These are phyloP conservation scores for Caretta caretta DNA, from an alignment of 2,113 vertebrate species.

Conservation along the genomic window DNA sequence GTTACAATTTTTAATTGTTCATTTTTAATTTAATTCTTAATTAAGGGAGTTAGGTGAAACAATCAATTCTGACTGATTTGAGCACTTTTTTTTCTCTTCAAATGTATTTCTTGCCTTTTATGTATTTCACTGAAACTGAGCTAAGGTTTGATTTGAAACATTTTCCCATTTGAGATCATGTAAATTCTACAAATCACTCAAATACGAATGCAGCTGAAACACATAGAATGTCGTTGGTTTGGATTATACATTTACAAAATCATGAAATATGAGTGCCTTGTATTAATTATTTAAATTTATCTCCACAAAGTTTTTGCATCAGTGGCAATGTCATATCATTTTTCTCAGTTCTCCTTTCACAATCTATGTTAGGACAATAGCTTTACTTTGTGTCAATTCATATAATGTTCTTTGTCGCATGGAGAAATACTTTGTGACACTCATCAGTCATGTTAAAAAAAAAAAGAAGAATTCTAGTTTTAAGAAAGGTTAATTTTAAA, in stretches of 20 bases:
- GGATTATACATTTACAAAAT: slow-evolving; percentile 6
- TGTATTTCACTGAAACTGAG: not conserved
- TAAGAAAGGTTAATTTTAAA: not conserved
- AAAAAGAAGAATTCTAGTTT: not conserved
- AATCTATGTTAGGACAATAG: slow-evolving; percentile 14
- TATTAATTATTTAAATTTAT: not conserved
- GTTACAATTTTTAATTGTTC: not conserved
- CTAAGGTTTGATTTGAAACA: not conserved
- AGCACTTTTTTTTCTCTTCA: not conserved
- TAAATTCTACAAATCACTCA: accelerated
- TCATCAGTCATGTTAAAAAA: slow-evolving; percentile 15
- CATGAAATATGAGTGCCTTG: not conserved
- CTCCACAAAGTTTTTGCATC: slow-evolving; percentile 1
- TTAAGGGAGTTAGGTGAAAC: not conserved
- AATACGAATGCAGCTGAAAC: not conserved
- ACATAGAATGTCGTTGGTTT: accelerated
- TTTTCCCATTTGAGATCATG: not conserved
- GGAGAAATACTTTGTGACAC: slow-evolving; percentile 7
- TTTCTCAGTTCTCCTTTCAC: not conserved
- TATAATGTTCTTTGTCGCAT: slow-evolving; percentile 2
- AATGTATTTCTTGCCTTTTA: not conserved
- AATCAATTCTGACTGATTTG: not conserved
- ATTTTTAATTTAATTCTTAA: not conserved
- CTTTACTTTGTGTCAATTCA: slow-evolving; percentile 33
- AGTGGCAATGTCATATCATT: not conserved